Conservation (phyloP, 2,113 vertebrate genomes). For the Pantherophis guttatus region DNA sequence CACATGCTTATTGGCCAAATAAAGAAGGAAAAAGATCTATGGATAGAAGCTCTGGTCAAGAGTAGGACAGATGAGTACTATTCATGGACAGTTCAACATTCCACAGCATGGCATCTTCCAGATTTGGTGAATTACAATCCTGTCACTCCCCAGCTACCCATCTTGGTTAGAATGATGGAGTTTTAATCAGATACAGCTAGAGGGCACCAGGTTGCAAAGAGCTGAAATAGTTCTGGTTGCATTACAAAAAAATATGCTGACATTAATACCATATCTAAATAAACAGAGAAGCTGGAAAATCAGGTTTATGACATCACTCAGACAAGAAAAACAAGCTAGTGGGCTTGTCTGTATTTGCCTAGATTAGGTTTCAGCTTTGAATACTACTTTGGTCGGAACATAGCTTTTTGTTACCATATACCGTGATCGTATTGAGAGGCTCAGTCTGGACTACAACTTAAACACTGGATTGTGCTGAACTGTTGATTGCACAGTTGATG, state of each 20-base stretch:
- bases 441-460: not conserved
- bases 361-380: not conserved
- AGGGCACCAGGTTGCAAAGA: not conserved
- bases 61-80: not conserved
- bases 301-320: rapidly evolving
- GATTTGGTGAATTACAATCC: not conserved
- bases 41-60: not conserved
- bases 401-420: not conserved
- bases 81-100: not conserved
- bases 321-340: not conserved
- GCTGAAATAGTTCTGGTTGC: not conserved
- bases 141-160: not conserved
- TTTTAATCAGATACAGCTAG: not conserved
- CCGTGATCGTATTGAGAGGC: not conserved
- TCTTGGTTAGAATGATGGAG: not conserved
- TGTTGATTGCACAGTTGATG: not conserved
- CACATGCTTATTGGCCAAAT: not conserved
- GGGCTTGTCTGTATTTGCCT: slow-evolving; percentile 4
- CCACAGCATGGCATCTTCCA: not conserved
- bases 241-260: slow-evolving; percentile 26
- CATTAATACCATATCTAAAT: slow-evolving; percentile 51
- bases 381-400: not conserved
- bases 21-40: not conserved
- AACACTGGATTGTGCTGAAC: not conserved
- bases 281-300: not conserved